Base-by-base conservation (phyloP, 2,888 invertebrate genomes). In the Phorcus lineatus region DNA sequence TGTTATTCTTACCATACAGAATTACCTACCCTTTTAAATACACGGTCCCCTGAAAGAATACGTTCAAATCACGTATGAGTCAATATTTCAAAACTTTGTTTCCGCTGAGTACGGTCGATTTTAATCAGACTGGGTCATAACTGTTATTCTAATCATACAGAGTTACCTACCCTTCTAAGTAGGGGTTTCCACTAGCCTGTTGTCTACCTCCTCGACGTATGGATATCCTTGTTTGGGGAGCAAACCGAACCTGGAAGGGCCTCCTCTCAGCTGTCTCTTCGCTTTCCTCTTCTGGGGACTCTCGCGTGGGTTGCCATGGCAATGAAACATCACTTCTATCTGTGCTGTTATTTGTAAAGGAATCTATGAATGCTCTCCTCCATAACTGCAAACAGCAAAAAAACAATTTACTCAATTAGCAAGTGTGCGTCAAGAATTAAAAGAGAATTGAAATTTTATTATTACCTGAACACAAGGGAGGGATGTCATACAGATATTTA, bases 301-400 rank as follows among this genome's bases (percentile, higher is more conserved):
- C 82, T 13, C 81, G 62, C 36, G 81, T 82, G 22, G 66, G 74
- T 78, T 55, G 53, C 82, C 78, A 77, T 85, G 86, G 70, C 83
- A 83, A 17, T 83, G 83, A 83, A 88, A 85, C 82, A 83, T 70
- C 70, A 40, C 11, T 70, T 16, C 40, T 31, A 2, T 24, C 70
- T 36, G 70, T 70, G 16, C 28, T 55, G 55, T 76, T 53, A 31
- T 76, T 53, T 55, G 55, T 54, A 55, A 76, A 76, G 85, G 77
- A 76, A 19, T 88, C 88, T 79, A 89, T 76, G 82, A 90, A 87
- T 47, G 90, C 87, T 78, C 88, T 78, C 0, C 88, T 87, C 89
- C 88, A 89, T 80, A 90, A 74, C 90, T 90, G 81, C 70, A 82
- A 85, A 52, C 54, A 74, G 78, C 4, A 6, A 57, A 57, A 55